These are phyloP conservation scores for Tympanuchus pallidicinctus DNA, from an alignment of 2,113 vertebrate genomes.

Conservation along the genomic window DNA sequence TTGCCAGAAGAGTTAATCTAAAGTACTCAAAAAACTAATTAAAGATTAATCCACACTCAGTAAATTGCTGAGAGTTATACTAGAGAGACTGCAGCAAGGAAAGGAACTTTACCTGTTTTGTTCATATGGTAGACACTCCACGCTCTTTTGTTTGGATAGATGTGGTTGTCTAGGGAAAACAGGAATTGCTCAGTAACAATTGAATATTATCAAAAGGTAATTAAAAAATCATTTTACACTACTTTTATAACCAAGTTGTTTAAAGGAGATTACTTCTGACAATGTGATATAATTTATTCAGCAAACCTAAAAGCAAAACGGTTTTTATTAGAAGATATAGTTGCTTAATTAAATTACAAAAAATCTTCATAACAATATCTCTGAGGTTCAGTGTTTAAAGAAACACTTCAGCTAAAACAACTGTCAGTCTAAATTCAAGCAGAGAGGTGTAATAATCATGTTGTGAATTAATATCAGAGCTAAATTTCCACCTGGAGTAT, in stretches of 20 bases:
- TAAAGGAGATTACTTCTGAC: not conserved
- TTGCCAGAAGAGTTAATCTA: not conserved
- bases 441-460: not conserved
- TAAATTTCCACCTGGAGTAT: not conserved
- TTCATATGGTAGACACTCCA: conserved; percentile 88
- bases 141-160: conserved; percentile 79
- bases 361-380: not conserved
- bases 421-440: not conserved
- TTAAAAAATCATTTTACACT: not conserved
- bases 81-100: not conserved
- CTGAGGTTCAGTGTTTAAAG: not conserved
- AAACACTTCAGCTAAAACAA: not conserved
- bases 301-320: not conserved
- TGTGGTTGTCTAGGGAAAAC: conserved; percentile 80
- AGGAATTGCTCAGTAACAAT: not conserved
- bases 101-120: conserved; percentile 79
- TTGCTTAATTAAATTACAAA: not conserved
- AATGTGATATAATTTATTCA: not conserved
- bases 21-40: not conserved
- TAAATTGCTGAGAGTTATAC: not conserved
- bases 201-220: not conserved
- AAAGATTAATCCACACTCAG: not conserved
- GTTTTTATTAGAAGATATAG: not conserved
- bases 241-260: not conserved
- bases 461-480: not conserved